phyloP scores from a whole-genome alignment of 1,140 invertebrate species.

The Papilio helenus region DNA sequence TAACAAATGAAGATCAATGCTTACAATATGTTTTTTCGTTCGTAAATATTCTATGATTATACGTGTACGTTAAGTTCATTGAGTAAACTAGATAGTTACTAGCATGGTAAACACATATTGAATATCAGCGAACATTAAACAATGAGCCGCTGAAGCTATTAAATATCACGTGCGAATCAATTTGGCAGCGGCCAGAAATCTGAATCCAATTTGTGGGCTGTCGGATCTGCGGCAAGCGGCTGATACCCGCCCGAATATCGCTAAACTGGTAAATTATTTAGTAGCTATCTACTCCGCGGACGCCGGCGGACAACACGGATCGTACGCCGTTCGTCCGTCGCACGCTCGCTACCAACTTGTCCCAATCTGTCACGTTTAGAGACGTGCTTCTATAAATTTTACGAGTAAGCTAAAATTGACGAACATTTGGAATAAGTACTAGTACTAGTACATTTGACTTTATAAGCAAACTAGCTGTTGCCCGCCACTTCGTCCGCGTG shows the following conservation, averaged over 20 bases:
- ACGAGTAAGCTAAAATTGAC: background rate
- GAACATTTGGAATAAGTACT: background rate
- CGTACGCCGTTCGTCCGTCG: background rate
- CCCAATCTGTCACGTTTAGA: conserved; percentile 25
- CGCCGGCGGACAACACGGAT: conserved; percentile 30
- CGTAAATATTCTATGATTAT: background rate
- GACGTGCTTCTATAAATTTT: conserved; percentile 29
- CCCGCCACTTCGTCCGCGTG: no score
- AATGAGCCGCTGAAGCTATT: conserved; percentile 60
- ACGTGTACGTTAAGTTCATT: background rate
- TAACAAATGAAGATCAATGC: background rate
- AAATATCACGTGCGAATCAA: conserved; percentile 81
- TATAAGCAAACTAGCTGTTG: no score
- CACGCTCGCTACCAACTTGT: conserved; percentile 12
- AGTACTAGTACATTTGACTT: no score
- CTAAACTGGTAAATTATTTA: conserved; percentile 82
- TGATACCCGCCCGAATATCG: conserved; percentile 79
- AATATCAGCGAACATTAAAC: conserved; percentile 43
- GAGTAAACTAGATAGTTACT: background rate
- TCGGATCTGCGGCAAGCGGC: conserved; percentile 72
- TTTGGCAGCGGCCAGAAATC: conserved; percentile 77
- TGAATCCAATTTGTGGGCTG: conserved; percentile 82
- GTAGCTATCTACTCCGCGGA: conserved; percentile 64
- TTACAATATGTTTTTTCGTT: no score
- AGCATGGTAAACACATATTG: conserved; percentile 37